Percentiles rank a stretch among this genome's conserved stretches.
Conservation (phyloP, 2,797 vertebrate species). For the Morus bassanus region DNA sequence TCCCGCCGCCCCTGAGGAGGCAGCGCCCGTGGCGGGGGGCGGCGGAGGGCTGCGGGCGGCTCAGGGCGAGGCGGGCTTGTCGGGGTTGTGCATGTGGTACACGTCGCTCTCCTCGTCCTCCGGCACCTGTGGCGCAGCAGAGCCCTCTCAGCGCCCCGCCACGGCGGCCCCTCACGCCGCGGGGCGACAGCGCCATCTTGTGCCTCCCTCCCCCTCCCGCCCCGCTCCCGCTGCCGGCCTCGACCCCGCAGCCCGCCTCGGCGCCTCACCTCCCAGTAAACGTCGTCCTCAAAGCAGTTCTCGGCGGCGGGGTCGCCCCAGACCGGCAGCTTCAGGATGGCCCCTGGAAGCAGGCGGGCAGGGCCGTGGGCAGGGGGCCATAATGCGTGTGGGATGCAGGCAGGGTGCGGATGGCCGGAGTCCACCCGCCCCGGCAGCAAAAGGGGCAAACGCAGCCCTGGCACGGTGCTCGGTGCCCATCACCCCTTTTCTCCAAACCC, state of each 20-base stretch:
- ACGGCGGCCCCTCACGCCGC: not conserved
- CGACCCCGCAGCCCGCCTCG: not conserved
- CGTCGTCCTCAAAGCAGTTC: constrained; percentile 90
- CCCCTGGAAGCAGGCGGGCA: constrained; percentile 71
- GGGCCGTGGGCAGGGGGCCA: not conserved
- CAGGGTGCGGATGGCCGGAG: not conserved
- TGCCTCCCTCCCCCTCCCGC: not conserved
- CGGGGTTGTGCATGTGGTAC: constrained; percentile 66
- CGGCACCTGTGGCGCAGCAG: constrained; percentile 76
- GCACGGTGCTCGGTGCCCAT: rapidly evolving
- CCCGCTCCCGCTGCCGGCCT: not conserved
- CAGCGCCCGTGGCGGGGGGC: not conserved
- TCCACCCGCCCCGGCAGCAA: not conserved
- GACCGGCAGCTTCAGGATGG: constrained; percentile 86
- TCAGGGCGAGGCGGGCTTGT: constrained; percentile 79
- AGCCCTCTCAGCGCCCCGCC: not conserved
- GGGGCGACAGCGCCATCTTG: constrained; percentile 60
- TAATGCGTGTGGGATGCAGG: not conserved
- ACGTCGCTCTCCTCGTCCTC: constrained; percentile 80
- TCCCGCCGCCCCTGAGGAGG: not conserved
- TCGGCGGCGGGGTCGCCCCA: constrained; percentile 91
- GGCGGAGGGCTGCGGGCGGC: not conserved
- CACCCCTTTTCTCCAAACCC: not conserved
- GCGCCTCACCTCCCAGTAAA: constrained; percentile 91
- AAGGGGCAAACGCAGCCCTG: not conserved